Base-by-base conservation (phyloP, 1,140 invertebrate genomes). In the Caenorhabditis inopinata region DNA sequence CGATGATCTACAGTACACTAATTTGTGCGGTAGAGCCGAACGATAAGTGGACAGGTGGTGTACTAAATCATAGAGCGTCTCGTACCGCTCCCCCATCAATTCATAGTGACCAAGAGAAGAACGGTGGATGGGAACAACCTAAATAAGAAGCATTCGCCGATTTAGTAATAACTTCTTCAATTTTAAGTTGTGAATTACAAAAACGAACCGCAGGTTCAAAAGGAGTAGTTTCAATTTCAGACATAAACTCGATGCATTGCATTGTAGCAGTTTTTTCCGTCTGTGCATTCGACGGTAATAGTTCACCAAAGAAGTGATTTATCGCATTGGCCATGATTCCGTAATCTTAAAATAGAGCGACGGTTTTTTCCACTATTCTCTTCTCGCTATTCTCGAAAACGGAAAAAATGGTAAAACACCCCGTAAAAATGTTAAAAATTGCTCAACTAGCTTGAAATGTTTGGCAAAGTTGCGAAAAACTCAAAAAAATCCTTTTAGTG, bases 61-160 rank as follows among this genome's bases (percentile, higher is more conserved):
- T 14, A 76, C 75, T 32, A 76, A 35, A 21, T 76, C 45, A 48
- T 76, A 76, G 29, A 76, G 46, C 0, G 75, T 76, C 3, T 38
- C 46, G 49, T 76, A 76, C 29, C 75, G 46, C 23, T 68, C n/a
- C 0, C 58, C 58, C 58, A 68, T 68, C 9, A 68, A 38, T 21
- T 68, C 58, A 21, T 68, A 68, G 11, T 68, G 58, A 16, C 58
- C 58, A 42, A 68, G 58, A 1, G 58, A 42, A 7, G 58, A 68
- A 11, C 58, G 58, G 9, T 68, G 58, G 11, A 68, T 68, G 11
- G 58, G 29, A 18, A 68, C 58, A 21, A 68, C 32, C 58, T 68
- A 9, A 1, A 68, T 38, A 42, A 42, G n/a, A n/a, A n/a, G n/a
- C n/a, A n/a, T n/a, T n/a, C n/a, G n/a, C n/a, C n/a, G n/a, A n/a